Conservation (phyloP, 1,140 invertebrate species). For the Rhyacophila brunnea region DNA sequence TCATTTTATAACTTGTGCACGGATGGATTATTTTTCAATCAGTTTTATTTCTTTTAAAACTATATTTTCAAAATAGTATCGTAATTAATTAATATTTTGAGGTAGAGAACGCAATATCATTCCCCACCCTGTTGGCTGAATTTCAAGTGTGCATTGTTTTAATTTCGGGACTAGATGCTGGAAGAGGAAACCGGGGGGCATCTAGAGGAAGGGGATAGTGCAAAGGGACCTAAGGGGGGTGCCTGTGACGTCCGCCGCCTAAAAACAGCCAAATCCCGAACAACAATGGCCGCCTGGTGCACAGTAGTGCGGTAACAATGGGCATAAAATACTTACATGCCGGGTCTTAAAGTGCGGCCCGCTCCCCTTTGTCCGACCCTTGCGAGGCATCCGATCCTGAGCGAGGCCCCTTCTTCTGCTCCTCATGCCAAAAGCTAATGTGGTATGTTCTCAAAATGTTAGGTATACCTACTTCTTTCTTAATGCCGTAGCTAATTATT, state of each 20-base stretch:
- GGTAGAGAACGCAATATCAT: no score
- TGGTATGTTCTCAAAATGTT: no score
- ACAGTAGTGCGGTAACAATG: slow-evolving; percentile 34
- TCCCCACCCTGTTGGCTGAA: neutral
- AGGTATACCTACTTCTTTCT: no score
- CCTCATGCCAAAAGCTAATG: no score
- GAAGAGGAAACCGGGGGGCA: neutral
- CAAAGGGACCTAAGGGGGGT: neutral
- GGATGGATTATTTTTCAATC: no score
- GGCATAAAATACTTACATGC: slow-evolving; percentile 30
- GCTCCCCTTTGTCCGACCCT: neutral
- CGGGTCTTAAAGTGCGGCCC: slow-evolving; percentile 21
- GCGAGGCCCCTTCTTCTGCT: no score
- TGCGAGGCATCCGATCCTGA: no score
- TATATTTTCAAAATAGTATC: no score
- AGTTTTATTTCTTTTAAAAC: no score
- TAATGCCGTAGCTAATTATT: no score
- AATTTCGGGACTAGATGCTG: slow-evolving; percentile 5
- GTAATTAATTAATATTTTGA: no score
- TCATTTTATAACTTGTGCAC: no score
- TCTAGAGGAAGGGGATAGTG: neutral
- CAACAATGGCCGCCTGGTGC: slow-evolving; percentile 33
- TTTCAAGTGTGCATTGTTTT: slow-evolving; percentile 21
- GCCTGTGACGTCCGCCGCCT: slow-evolving; percentile 14
- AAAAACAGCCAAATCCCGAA: slow-evolving; percentile 33